Percentiles rank a stretch among this genome's conserved stretches.
Conservation (phyloP, 2,797 vertebrate genomes). For the Hippopotamyrus pictus region DNA sequence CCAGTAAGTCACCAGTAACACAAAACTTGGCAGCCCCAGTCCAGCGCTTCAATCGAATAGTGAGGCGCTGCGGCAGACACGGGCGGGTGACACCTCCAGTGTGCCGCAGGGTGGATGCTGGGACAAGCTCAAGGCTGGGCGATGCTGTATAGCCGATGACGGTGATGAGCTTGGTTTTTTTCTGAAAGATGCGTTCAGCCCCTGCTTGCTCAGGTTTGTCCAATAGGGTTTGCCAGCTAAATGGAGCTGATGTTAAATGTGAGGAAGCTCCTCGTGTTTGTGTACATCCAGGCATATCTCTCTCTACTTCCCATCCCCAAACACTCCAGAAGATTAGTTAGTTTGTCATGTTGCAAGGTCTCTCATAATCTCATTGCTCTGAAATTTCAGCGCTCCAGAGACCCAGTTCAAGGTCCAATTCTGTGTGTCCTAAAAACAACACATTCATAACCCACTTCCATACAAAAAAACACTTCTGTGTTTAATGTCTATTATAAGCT, state of each 20-base stretch:
- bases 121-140: not conserved
- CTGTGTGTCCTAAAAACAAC: not conserved
- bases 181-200: not conserved
- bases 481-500: not conserved
- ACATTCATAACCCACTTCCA: constrained; percentile 27
- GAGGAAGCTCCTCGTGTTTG: not conserved
- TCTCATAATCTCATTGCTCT: not conserved
- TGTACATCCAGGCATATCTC: not conserved
- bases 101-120: not conserved
- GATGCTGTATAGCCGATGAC: not conserved
- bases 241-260: not conserved
- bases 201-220: not conserved
- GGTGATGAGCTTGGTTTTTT: not conserved
- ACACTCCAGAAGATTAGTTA: not conserved
- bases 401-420: constrained; percentile 30
- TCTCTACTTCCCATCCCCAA: not conserved
- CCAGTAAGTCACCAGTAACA: not conserved
- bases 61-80: not conserved
- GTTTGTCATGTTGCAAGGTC: not conserved
- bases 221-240: not conserved
- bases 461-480: not conserved
- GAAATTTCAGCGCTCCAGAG: constrained; percentile 19
- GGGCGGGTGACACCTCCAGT: not conserved
- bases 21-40: not conserved
- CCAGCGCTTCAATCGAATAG: not conserved